These are phyloP conservation scores for Bombus superbus DNA, from an alignment of 1,140 invertebrate species.

Conservation along the genomic window DNA sequence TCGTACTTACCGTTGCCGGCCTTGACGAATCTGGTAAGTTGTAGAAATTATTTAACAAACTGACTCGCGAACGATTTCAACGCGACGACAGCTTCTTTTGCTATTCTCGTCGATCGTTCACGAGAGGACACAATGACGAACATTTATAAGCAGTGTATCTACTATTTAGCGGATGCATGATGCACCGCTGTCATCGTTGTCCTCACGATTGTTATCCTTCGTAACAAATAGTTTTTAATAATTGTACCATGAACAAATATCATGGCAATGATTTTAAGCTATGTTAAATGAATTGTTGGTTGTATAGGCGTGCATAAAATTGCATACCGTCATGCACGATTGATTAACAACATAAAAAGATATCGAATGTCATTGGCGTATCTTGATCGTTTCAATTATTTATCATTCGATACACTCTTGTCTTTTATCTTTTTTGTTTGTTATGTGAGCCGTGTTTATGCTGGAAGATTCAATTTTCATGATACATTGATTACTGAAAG, in stretches of 20 bases:
- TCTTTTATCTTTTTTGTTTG: neutral
- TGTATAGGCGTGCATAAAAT: constrained; percentile 2
- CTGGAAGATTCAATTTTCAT: neutral
- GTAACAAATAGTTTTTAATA: neutral
- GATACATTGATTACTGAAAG: neutral
- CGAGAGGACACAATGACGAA: neutral
- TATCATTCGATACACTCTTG: neutral
- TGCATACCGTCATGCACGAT: constrained; percentile 22
- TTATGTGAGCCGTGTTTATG: constrained; percentile 13
- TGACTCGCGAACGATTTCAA: neutral
- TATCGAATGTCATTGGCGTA: constrained; percentile 20
- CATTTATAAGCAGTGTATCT: constrained; percentile 11
- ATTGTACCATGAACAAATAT: neutral
- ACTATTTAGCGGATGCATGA: constrained; percentile 4
- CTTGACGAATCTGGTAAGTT: constrained; percentile 71
- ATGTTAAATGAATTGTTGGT: neutral
- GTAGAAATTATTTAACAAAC: neutral
- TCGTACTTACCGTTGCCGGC: constrained; percentile 62
- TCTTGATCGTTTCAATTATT: constrained; percentile 34
- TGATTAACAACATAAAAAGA: constrained; percentile 40
- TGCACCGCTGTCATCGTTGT: constrained; percentile 14
- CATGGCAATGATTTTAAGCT: neutral
- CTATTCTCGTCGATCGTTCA: constrained; percentile 6
- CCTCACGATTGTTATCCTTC: neutral
- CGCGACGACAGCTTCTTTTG: neutral